These are phyloP conservation scores for Ennomos fuscantarius DNA, from an alignment of 2,888 invertebrate genomes.

Conservation along the genomic window DNA sequence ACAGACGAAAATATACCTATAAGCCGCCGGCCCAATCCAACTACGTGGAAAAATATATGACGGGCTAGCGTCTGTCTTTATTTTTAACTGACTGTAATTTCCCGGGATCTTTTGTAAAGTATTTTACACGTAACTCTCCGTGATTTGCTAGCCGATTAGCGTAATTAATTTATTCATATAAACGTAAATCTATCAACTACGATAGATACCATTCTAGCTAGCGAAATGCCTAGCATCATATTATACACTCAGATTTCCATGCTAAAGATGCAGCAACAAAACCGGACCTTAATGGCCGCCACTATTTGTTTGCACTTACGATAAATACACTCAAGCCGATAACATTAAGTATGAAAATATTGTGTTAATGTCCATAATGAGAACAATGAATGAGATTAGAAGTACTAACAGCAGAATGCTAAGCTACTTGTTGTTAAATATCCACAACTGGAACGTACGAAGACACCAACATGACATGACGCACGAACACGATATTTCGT, in stretches of 20 bases:
- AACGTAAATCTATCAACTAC: too few species aligned
- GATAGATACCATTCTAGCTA: background rate
- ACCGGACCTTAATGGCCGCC: slow-evolving; percentile 52
- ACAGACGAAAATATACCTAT: too few species aligned
- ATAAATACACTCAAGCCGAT: slow-evolving; percentile 47
- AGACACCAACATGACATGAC: background rate
- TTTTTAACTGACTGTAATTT: too few species aligned
- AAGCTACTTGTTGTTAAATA: slow-evolving; percentile 16
- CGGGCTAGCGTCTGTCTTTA: too few species aligned
- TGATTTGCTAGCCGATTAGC: too few species aligned
- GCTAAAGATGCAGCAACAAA: slow-evolving; percentile 54
- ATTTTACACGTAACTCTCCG: too few species aligned
- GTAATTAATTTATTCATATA: too few species aligned
- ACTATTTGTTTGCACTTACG: slow-evolving; percentile 54
- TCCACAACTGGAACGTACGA: background rate
- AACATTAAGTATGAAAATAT: slow-evolving; percentile 39
- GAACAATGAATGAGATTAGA: slow-evolving; percentile 34
- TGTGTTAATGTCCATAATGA: slow-evolving; percentile 40
- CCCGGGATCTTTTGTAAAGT: too few species aligned
- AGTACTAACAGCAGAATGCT: slow-evolving; percentile 15
- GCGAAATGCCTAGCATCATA: slow-evolving; percentile 8
- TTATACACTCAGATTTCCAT: slow-evolving; percentile 42
- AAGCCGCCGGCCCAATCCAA: too few species aligned
- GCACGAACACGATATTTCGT: too few species aligned
- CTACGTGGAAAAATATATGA: too few species aligned